Evolutionary conservation across 1,140 invertebrate genomes (phyloP), one percentile per base, ranked within the genome.

Genomic region (Heliconius himera): DNA sequence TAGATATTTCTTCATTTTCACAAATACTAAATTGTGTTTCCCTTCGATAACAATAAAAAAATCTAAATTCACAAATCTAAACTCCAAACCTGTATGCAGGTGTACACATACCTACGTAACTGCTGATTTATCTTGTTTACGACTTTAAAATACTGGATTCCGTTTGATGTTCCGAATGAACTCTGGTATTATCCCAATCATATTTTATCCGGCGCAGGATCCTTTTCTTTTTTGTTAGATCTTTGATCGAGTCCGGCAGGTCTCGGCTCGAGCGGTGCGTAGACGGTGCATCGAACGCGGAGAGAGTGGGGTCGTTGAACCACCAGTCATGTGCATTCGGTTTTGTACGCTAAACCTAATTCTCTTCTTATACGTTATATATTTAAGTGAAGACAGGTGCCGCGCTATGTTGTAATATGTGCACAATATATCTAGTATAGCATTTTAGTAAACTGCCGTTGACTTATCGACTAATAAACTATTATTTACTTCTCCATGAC

Each of bases 211-310:
- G 22, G 36, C 49, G 26, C 71, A 70, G 56, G 71, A 33, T 26
- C 54, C 18, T 70, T 54, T 81, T 77, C 80, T 85, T 84, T 86
- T 81, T 83, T 79, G 75, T 76, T 76, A 83, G 77, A 82, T 81
- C 81, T 82, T 86, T 87, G 83, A 84, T 85, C 81, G 80, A 82
- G 87, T 87, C 85, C 86, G 89, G 82, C 82, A 77, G 82, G 84
- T 82, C 81, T 83, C 76, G 81, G 84, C 85, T 84, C 81, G 87
- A 85, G 83, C 82, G 79, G 84, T 83, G 88, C 85, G 85, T 83
- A 82, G 83, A 81, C 90, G 88, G 91, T 93, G 92, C 93, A 93
- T 91, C 91, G 91, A 93, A 92, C 91, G 91, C 91, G 90, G 91
- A 89, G 90, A 90, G 91, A 91, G 90, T 85, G 87, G 83, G 92